phyloP scores from a whole-genome alignment of 2,888 invertebrate species.

The Cybosia mesomella region DNA sequence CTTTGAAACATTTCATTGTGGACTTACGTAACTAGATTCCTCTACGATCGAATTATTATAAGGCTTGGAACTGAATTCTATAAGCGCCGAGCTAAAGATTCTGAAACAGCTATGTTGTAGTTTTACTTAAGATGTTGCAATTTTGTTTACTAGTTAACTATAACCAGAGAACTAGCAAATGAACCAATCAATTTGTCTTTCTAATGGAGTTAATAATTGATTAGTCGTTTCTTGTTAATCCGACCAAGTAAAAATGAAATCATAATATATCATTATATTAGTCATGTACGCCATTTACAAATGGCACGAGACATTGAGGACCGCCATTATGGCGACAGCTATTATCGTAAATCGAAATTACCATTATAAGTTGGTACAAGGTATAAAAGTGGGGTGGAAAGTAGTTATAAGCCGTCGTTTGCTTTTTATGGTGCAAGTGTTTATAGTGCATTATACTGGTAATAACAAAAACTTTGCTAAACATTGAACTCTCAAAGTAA shows the following conservation, averaged over 20 bases:
- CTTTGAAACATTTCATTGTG: too few relatives aligned
- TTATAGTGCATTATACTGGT: constrained; percentile 1
- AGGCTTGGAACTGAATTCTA: too few relatives aligned
- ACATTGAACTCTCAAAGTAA: not conserved
- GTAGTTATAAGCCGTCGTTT: constrained; percentile 3
- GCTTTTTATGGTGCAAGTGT: not conserved
- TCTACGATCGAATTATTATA: too few relatives aligned
- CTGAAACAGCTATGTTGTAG: too few relatives aligned
- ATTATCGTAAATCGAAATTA: constrained; percentile 75
- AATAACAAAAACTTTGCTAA: constrained; percentile 1
- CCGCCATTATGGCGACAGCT: constrained; percentile 53
- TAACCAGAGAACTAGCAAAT: too few relatives aligned
- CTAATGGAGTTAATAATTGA: not conserved
- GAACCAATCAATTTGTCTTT: too few relatives aligned
- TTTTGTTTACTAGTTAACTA: too few relatives aligned
- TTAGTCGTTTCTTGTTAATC: not conserved
- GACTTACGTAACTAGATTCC: too few relatives aligned
- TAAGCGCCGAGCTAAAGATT: too few relatives aligned
- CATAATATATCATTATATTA: constrained; percentile 31
- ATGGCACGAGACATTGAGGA: constrained; percentile 56
- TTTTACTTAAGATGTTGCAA: too few relatives aligned
- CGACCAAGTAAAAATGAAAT: constrained; percentile 12
- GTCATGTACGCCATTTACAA: constrained; percentile 50
- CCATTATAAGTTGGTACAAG: constrained; percentile 55
- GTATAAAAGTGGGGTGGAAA: constrained; percentile 43